Evolutionary conservation across 2,888 invertebrate genomes (phyloP).

Genomic region (Antheraea yamamai): DNA sequence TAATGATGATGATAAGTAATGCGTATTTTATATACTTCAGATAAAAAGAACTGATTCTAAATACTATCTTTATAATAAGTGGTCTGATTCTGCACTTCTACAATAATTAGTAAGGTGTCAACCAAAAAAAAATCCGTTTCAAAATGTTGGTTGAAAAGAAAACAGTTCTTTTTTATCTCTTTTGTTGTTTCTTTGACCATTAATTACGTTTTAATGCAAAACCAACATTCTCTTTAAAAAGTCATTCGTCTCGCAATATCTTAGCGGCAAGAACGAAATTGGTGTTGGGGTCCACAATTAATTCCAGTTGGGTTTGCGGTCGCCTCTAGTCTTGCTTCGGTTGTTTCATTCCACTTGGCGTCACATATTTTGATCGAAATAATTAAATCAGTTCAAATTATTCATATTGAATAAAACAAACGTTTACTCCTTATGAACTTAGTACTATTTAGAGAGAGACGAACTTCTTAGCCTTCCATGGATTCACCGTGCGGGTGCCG

Average conservation of each 20-base stretch:
- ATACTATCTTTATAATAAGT: too few relatives aligned
- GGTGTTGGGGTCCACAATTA: conserved; percentile 69
- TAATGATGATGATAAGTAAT: too few relatives aligned
- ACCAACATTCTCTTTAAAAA: conserved; percentile 55
- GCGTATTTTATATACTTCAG: too few relatives aligned
- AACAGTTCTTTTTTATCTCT: neutral
- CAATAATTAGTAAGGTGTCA: too few relatives aligned
- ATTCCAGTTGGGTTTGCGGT: conserved; percentile 71
- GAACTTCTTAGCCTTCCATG: too few relatives aligned
- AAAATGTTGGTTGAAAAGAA: too few relatives aligned
- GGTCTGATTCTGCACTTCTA: too few relatives aligned
- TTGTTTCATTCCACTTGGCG: conserved; percentile 43
- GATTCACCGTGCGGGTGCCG: too few relatives aligned
- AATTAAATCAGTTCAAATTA: neutral
- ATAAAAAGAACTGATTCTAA: too few relatives aligned
- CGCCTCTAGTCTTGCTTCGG: conserved; percentile 61
- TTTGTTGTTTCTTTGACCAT: neutral
- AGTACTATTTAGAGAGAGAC: too few relatives aligned
- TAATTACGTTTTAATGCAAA: conserved; percentile 15
- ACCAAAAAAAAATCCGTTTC: too few relatives aligned
- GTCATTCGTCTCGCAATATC: conserved; percentile 66
- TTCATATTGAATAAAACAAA: neutral
- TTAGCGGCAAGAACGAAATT: conserved; percentile 44
- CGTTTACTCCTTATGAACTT: too few relatives aligned
- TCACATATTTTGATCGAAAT: conserved; percentile 3